Base-by-base conservation (phyloP, 2,113 vertebrate genomes). In the Eretmochelys imbricata region DNA sequence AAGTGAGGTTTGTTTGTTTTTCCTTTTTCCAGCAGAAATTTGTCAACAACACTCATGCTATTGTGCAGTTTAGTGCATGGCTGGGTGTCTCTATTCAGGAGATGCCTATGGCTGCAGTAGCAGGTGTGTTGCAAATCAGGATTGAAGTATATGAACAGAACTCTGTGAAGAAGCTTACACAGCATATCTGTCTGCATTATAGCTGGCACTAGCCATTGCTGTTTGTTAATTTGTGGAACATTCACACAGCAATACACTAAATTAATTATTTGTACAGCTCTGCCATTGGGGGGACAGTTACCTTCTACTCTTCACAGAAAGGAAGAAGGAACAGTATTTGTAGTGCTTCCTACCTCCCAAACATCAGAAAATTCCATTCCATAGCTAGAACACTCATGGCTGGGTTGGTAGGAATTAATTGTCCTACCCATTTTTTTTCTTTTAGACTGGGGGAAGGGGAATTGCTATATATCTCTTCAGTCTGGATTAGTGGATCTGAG, bases 401-500 rank as follows among this genome's bases (percentile, higher is more conserved):
- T 86, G 42, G 20, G 25, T 91, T 83, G 49, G 75, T 94, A 89
- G 89, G 96, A 79, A 49, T 89, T 93, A 54, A 50, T 82, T 84
- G 49, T 89, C 89, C 76, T 89, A 80, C 80, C 11, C 46, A 5
- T 81, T 80, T 50, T 90, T 93, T 86, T 5, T 42, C 14, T 94
- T 91, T 82, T 91, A 89, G 80, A 49, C 38, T 85, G 3, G 69
- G 82, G 93, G 65, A 91, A 91, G 72, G 82, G 78, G 2, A 94
- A 95, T 93, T 96, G 88, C 85, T 75, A 88, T 96, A 92, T 93
- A 75, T 88, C 46, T 84, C 89, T 85, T 95, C 51, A 59, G 95
- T 98, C 91, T 97, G 82, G 94, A 59, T 95, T 94, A 93, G 78
- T 96, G 92, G 79, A 93, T 95, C 83, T 97, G 89, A 95, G 95